phyloP scores from a whole-genome alignment of 2,113 vertebrate species.

The Aythya baeri region DNA sequence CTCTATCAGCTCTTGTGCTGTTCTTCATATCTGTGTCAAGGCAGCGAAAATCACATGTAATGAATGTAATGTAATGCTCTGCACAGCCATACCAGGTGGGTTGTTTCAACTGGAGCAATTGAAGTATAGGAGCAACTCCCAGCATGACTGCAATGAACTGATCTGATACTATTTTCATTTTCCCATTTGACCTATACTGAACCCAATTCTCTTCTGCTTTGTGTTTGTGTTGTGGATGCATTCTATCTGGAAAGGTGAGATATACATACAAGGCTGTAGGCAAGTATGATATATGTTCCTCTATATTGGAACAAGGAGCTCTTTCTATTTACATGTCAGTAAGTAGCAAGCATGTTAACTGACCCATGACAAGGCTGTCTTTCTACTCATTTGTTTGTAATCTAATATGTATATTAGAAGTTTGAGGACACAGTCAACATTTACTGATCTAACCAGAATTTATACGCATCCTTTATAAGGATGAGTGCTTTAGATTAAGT shows the following conservation, averaged over 20 bases:
- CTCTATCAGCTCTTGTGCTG: neutral
- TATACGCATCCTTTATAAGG: neutral
- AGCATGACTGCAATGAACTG: accelerated
- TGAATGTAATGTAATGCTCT: neutral
- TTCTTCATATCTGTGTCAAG: neutral
- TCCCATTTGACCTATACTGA: neutral
- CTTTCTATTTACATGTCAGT: neutral
- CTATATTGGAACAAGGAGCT: neutral
- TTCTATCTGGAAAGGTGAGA: neutral
- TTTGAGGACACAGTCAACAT: neutral
- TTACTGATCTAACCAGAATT: neutral
- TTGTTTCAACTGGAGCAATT: neutral
- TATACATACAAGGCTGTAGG: neutral
- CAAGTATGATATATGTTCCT: neutral
- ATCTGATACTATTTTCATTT: neutral
- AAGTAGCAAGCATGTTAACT: neutral
- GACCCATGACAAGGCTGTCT: neutral
- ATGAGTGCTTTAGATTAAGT: neutral
- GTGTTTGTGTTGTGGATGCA: neutral
- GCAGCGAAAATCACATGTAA: neutral
- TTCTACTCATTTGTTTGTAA: neutral
- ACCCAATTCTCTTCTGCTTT: neutral
- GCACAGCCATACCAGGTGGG: neutral
- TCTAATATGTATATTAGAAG: neutral
- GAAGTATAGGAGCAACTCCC: neutral